Conservation (phyloP, 2,113 vertebrate species). For the Physeter macrocephalus region DNA sequence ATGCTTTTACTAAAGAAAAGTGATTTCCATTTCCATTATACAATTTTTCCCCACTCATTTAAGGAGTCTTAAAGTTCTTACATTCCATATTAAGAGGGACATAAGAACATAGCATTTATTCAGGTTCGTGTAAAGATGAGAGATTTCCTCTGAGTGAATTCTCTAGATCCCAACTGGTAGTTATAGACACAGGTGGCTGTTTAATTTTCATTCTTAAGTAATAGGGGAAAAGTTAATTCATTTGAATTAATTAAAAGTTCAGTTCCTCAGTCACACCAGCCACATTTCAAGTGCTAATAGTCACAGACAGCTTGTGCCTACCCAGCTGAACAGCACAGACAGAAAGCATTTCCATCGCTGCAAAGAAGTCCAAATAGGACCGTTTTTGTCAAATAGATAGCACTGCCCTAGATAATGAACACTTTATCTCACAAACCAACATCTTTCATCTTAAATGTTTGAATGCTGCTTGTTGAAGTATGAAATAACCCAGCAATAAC, state of each 20-base stretch:
- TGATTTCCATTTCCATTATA: background rate
- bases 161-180: background rate
- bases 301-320: accelerated
- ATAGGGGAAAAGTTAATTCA: background rate
- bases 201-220: background rate
- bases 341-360: background rate
- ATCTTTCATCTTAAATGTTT: background rate
- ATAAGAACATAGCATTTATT: background rate
- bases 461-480: background rate
- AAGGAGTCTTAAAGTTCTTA: background rate
- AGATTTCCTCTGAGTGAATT: background rate
- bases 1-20: background rate
- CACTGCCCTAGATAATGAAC: background rate
- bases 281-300: background rate
- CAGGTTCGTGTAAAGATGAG: background rate
- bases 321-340: background rate
- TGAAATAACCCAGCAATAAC: background rate
- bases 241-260: background rate
- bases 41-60: accelerated
- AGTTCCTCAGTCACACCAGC: background rate
- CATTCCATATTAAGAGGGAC: background rate
- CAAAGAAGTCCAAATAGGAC: background rate
- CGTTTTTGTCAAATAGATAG: background rate
- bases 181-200: background rate
- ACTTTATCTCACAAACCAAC: background rate